Conservation (phyloP, 2,113 vertebrate genomes). For the Galeopterus variegatus region DNA sequence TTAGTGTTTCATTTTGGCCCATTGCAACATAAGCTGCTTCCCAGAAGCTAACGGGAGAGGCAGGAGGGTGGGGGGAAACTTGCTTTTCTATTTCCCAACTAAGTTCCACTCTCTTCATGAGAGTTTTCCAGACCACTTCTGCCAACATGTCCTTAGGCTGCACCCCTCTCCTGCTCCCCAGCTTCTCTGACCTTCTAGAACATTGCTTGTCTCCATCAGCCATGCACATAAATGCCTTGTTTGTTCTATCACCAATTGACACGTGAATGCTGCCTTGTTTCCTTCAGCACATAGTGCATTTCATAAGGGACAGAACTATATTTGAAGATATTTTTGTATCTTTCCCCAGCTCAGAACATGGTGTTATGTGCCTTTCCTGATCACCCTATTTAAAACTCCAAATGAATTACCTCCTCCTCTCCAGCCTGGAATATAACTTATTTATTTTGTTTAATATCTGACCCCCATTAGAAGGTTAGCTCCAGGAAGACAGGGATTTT, state of each 20-base stretch:
- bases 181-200: slow-evolving; percentile 40
- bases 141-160: background rate
- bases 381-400: slow-evolving; percentile 24
- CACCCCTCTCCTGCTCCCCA: background rate
- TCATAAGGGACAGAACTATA: background rate
- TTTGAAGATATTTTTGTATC: slow-evolving; percentile 47
- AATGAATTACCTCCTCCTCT: background rate
- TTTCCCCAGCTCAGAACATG: background rate
- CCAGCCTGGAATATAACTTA: background rate
- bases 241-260: background rate
- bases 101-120: background rate
- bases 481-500: slow-evolving; percentile 4
- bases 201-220: background rate
- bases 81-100: slow-evolving; percentile 2
- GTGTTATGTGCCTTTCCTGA: background rate
- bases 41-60: background rate
- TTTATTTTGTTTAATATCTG: slow-evolving; percentile 56
- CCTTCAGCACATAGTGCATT: background rate
- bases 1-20: background rate
- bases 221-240: background rate
- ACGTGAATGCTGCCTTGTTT: background rate
- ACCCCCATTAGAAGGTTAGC: background rate
- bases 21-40: slow-evolving; percentile 22
- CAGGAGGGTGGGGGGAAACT: background rate
- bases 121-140: slow-evolving; percentile 48